Evolutionary conservation across 2,113 vertebrate genomes (phyloP).

Genomic region (Rhea pennata): DNA sequence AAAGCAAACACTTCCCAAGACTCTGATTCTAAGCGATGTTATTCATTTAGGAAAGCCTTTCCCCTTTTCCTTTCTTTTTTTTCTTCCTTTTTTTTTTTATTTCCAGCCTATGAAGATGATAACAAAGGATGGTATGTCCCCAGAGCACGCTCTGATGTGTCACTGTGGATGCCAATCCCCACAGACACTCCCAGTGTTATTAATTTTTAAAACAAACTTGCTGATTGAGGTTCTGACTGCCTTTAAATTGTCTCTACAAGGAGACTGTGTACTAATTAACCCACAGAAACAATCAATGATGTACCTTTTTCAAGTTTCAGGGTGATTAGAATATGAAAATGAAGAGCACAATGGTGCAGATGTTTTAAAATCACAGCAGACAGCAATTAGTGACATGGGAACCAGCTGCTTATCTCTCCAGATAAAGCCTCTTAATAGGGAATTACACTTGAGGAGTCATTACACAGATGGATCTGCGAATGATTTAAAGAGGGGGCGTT

Average conservation of each 20-base stretch:
- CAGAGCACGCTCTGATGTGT: slow-evolving; percentile 33
- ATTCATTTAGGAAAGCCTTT: neutral
- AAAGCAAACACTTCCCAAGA: neutral
- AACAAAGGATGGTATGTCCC: slow-evolving; percentile 51
- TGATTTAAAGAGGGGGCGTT: slow-evolving; percentile 79
- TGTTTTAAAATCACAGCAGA: slow-evolving; percentile 89
- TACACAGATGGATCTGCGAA: slow-evolving; percentile 81
- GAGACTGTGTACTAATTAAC: slow-evolving; percentile 85
- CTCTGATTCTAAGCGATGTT: neutral
- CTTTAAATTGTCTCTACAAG: slow-evolving; percentile 83
- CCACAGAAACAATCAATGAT: slow-evolving; percentile 83
- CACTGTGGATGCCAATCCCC: slow-evolving; percentile 61
- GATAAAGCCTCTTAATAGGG: slow-evolving; percentile 87
- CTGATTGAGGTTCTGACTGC: slow-evolving; percentile 82
- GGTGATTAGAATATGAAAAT: slow-evolving; percentile 88
- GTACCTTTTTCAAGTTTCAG: slow-evolving; percentile 85
- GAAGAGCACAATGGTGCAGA: slow-evolving; percentile 84
- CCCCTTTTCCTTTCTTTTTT: rapidly evolving
- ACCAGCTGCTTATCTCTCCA: slow-evolving; percentile 87
- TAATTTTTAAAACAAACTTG: slow-evolving; percentile 85
- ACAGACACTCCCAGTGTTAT: slow-evolving; percentile 73
- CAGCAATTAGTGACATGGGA: slow-evolving; percentile 86
- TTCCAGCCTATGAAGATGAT: neutral
- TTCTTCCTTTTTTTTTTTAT: neutral
- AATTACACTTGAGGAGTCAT: slow-evolving; percentile 83